These are phyloP conservation scores for Scrobipalpa atriplicella DNA, from an alignment of 2,888 invertebrate genomes.

Conservation along the genomic window DNA sequence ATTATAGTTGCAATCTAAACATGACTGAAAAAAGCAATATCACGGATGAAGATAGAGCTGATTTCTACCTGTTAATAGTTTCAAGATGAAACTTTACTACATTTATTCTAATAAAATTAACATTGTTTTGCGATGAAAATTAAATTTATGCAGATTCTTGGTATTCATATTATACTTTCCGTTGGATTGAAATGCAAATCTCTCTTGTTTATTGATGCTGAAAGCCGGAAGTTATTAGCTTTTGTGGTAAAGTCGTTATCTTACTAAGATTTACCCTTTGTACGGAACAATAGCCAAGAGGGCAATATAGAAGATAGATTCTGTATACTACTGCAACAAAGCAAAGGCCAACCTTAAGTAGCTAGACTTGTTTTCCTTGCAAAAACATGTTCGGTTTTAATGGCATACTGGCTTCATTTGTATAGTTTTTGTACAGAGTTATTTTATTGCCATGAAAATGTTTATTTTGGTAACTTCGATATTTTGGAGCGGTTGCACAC, in stretches of 20 bases:
- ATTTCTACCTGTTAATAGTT: too few relatives aligned
- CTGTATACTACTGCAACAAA: background rate
- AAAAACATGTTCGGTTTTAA: background rate
- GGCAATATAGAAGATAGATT: slow-evolving; percentile 1
- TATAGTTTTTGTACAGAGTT: too few relatives aligned
- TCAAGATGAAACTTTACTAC: too few relatives aligned
- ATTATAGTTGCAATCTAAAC: too few relatives aligned
- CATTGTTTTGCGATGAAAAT: background rate
- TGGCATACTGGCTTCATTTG: too few relatives aligned
- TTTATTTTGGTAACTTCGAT: too few relatives aligned
- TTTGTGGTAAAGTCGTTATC: background rate
- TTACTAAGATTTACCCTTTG: background rate
- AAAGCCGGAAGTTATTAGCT: background rate
- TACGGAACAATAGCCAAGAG: background rate
- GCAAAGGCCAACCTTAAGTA: background rate
- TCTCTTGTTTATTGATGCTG: background rate
- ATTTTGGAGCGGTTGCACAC: too few relatives aligned
- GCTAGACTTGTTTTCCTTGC: background rate
- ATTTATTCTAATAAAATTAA: too few relatives aligned
- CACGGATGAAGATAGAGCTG: too few relatives aligned
- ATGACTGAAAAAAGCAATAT: too few relatives aligned
- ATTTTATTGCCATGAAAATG: too few relatives aligned
- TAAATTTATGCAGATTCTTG: background rate
- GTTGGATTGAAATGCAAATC: background rate
- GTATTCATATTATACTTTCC: background rate